Percentiles rank a stretch among this genome's conserved stretches.
Conservation (phyloP, 2,113 vertebrate genomes). For the Ahaetulla prasina region DNA sequence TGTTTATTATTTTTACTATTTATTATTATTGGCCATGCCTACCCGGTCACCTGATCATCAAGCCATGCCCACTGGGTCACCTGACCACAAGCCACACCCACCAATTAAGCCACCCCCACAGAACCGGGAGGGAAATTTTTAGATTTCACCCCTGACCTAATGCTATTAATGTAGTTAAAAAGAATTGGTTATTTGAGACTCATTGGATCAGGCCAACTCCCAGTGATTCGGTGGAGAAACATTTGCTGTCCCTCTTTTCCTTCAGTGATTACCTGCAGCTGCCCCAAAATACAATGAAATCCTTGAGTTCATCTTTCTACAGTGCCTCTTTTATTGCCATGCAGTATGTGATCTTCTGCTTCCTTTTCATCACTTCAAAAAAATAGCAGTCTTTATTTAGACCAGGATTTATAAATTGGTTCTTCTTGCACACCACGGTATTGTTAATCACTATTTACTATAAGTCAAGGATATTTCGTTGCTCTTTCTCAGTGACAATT, state of each 20-base stretch:
- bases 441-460: neutral
- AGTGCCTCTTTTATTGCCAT: neutral
- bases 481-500: neutral
- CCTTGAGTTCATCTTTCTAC: neutral
- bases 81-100: too few species aligned
- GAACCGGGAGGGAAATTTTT: too few species aligned
- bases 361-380: neutral
- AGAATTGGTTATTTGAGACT: neutral
- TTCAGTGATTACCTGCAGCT: neutral
- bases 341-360: neutral
- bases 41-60: too few species aligned
- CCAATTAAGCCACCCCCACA: too few species aligned
- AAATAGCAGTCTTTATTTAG: neutral
- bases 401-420: neutral
- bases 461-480: neutral
- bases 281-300: neutral
- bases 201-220: neutral
- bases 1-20: too few species aligned
- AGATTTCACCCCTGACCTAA: too few species aligned
- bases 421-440: neutral
- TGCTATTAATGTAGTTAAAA: neutral
- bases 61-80: too few species aligned
- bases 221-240: neutral
- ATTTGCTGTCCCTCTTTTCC: neutral
- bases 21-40: too few species aligned